Evolutionary conservation across 1,140 invertebrate genomes (phyloP), one percentile per base, ranked within the genome.

Genomic region (Drosophila lini): DNA sequence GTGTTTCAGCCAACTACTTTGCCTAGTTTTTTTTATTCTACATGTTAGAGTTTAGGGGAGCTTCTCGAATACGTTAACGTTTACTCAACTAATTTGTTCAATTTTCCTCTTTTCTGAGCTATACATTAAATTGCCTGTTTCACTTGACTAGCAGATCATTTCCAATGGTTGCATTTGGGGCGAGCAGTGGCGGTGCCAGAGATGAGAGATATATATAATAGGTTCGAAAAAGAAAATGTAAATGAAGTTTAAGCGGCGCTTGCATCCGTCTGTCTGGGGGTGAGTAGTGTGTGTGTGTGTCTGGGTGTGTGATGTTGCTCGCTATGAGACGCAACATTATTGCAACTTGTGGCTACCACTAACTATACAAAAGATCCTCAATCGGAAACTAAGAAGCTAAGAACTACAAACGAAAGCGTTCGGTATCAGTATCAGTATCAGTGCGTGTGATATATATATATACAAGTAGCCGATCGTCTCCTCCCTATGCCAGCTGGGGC

Each of bases 271-370:
- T 25, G 58, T 32, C 11, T 53, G 25, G 34, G 47, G 16, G 50
- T 41, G 16, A 22, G 58, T 41, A 22, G 41, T 41, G 34, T 55
- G 58, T 38, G 58, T 38, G 60, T 58, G 60, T 70, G 16, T 65
- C 45, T 81, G 52, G 78, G 71, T 80, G 83, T 89, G 83, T 89
- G 84, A 88, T 89, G 84, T 73, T 89, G 84, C 85, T 81, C 83
- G 76, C 63, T 81, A 69, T 63, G 73, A 89, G 80, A 88, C 76
- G 83, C 83, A 88, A 88, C 83, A 90, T 81, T 88, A 88, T 88
- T 88, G 84, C 84, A 89, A 88, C 84, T 68, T 81, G 64, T 89
- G 67, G 70, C 63, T 88, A 88, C 78, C 86, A 88, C 83, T 88
- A 88, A 88, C 85, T 88, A 80, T 88, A 88, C 84, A 88, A 55